Conservation (phyloP, 2,113 vertebrate genomes). For the Todiramphus chloris region DNA sequence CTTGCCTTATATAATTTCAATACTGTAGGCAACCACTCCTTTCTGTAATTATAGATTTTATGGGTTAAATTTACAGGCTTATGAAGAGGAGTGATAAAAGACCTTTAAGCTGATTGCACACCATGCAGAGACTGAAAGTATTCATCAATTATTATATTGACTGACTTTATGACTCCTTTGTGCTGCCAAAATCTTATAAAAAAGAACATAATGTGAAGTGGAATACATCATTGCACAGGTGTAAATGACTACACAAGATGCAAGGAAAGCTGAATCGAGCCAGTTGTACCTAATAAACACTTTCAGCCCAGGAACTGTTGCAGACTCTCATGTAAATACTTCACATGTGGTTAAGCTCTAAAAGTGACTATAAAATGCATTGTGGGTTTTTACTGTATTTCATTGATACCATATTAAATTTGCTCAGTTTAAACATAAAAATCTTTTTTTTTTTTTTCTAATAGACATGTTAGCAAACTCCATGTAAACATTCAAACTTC, state of each 20-base stretch:
- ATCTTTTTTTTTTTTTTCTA: background rate
- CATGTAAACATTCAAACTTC: background rate
- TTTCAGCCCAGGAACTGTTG: constrained; percentile 41
- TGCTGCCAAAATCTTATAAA: constrained; percentile 33
- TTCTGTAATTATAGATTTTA: constrained; percentile 33
- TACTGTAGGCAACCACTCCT: background rate
- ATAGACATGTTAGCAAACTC: background rate
- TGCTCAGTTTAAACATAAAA: background rate
- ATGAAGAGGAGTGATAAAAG: constrained; percentile 35
- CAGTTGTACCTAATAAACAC: constrained; percentile 36
- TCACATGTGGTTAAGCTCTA: constrained; percentile 26
- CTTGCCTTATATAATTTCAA: background rate
- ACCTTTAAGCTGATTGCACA: constrained; percentile 23
- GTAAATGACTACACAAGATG: constrained; percentile 45
- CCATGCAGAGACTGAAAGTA: background rate
- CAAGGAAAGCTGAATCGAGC: constrained; percentile 31
- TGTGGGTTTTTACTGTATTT: constrained; percentile 2
- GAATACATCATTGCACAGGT: constrained; percentile 40
- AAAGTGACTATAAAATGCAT: constrained; percentile 32
- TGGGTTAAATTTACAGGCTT: constrained; percentile 29
- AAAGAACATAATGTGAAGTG: background rate
- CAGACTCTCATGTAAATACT: constrained; percentile 20
- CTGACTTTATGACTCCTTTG: constrained; percentile 43
- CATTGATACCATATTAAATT: background rate
- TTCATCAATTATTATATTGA: constrained; percentile 27